A percentile compares a stretch with the other conserved stretches of the same genome.
phyloP scores from a whole-genome alignment of 1,140 invertebrate species.

The Polypedilum vanderplanki region DNA sequence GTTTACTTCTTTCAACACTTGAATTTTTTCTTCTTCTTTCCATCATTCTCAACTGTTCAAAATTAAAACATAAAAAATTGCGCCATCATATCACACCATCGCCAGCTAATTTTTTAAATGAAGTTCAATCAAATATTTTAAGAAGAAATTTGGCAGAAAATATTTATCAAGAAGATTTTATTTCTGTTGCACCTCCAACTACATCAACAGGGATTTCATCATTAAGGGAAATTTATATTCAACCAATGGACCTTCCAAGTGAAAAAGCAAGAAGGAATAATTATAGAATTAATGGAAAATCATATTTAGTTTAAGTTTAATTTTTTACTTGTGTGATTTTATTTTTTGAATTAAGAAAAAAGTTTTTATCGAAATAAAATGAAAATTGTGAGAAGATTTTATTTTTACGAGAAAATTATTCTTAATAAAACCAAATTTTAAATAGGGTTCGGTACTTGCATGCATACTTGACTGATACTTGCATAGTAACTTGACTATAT shows the following conservation, averaged over 20 bases:
- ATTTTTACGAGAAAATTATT: no score
- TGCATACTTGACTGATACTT: no score
- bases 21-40: slow-evolving; percentile 62
- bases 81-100: background rate
- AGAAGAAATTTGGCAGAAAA: slow-evolving; percentile 29
- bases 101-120: background rate
- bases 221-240: slow-evolving; percentile 39
- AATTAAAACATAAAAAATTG: slow-evolving; percentile 37
- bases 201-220: slow-evolving; percentile 32
- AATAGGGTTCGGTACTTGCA: no score
- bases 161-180: slow-evolving; percentile 30
- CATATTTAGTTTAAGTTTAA: background rate
- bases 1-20: slow-evolving; percentile 57
- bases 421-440: no score
- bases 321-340: background rate
- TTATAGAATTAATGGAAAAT: slow-evolving; percentile 31
- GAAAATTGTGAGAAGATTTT: no score
- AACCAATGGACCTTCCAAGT: slow-evolving; percentile 38
- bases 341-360: no score
- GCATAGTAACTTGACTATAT: no score
- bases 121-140: slow-evolving; percentile 30
- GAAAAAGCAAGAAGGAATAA: slow-evolving; percentile 36
- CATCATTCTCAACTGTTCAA: slow-evolving; percentile 61
- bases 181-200: slow-evolving; percentile 33
- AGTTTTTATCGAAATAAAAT: no score